Base-by-base conservation (phyloP, 92 coral and sea anemone genomes). In the Zoanthus sociatus region DNA sequence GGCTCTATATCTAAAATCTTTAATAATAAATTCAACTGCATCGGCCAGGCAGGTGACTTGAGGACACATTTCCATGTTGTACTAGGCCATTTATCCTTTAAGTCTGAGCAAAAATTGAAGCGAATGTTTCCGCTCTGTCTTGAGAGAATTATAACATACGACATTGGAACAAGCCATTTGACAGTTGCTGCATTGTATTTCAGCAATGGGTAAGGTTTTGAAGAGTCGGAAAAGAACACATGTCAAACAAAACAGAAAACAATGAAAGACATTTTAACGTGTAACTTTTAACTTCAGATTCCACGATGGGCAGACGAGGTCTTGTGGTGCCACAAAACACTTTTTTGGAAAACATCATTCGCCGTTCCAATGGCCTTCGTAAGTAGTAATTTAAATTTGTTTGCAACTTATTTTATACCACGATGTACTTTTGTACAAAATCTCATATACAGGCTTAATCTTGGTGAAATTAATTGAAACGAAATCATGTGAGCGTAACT, bases 271-370 rank as follows among this genome's bases (percentile, higher is more conserved):
- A 26, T 30, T 32, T 76, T 76, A 15, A 76, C 44, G 42, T 76
- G 16, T 15, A 53, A 76, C 58, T 58, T 76, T 91, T 79, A 58
- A 79, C 84, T 86, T 77, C 72, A 87, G 98, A 93, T 64, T 83
- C 60, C 17, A 93, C 96, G 37, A 92, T 90, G 70, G 98, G 99
- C 86, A 90, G 98, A 61, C 91, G 99, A 64, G 99, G 99, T 8
- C 89, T 96, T 14, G 99, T 96, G 16, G 99, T 96, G 6, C 99
- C 99, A 9, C 99, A 96, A 48, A 96, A 96, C 60, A 95, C 98
- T 0, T 96, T 96, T 73, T 90, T 96, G 69, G 99, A 96, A 81
- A 96, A 93, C 70, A 95, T 96, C 67, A 93, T 96, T 50, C 93
- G 95, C 74, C 89, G 98, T 31, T 93, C 99, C 18, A 95, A 96